Conservation (phyloP, 53 echinoderm and acorn worm species). For the Astropecten irregularis region DNA sequence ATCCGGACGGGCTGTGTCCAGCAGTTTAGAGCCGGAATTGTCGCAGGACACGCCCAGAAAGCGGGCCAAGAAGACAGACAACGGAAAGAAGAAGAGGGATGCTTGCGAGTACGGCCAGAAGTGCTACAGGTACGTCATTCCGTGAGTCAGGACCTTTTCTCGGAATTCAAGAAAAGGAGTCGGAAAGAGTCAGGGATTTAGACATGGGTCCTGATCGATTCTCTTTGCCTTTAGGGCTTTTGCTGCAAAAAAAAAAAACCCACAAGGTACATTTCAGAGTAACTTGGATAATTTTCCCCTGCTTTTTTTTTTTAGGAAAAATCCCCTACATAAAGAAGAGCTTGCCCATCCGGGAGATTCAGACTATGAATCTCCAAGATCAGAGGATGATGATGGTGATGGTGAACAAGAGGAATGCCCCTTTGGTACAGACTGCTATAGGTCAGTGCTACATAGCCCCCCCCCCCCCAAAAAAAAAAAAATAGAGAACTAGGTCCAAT, state of each 20-base stretch:
- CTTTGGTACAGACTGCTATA: conserved; percentile 75
- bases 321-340: conserved; percentile 70
- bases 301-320: conserved; percentile 82
- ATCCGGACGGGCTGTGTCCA: conserved; percentile 16
- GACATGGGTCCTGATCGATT: too few species aligned
- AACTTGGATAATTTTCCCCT: too few species aligned
- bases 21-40: conserved; percentile 14
- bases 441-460: conserved; percentile 59
- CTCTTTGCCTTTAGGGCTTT: too few species aligned
- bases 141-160: background rate
- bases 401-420: conserved; percentile 78
- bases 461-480: too few species aligned
- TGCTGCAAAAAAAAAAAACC: too few species aligned
- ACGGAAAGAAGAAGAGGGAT: conserved; percentile 57
- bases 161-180: too few species aligned
- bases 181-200: too few species aligned
- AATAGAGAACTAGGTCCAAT: background rate
- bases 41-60: conserved; percentile 51
- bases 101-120: conserved; percentile 73
- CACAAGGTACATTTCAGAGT: too few species aligned
- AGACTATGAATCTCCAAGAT: conserved; percentile 52
- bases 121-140: conserved; percentile 75
- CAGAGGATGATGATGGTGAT: conserved; percentile 49
- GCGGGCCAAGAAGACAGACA: conserved; percentile 58
- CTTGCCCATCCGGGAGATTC: conserved; percentile 80